Evolutionary conservation across 2,888 invertebrate genomes (phyloP).

Genomic region (Ophion costatus): DNA sequence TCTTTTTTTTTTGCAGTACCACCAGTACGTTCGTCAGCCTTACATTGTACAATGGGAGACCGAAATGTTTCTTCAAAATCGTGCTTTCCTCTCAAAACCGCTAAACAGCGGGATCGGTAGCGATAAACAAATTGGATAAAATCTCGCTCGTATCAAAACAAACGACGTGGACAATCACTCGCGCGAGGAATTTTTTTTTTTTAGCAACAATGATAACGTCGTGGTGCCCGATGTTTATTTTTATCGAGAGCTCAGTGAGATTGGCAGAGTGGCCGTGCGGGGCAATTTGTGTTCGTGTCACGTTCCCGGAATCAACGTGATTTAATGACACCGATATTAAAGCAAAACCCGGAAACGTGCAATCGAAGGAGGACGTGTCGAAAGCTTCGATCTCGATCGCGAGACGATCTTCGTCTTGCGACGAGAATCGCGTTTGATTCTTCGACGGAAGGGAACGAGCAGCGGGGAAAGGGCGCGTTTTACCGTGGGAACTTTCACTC

Average conservation of each 20-base stretch:
- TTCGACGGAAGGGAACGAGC: neutral
- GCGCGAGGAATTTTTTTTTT: neutral
- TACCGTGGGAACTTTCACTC: slow-evolving; percentile 52
- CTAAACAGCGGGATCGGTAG: neutral
- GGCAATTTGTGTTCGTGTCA: neutral
- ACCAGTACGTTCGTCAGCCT: neutral
- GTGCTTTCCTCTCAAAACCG: no score
- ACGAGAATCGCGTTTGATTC: neutral
- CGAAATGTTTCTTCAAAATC: no score
- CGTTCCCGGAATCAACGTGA: neutral
- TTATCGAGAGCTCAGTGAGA: neutral
- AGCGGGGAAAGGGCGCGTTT: slow-evolving; percentile 7
- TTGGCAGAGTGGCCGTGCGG: neutral
- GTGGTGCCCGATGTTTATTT: neutral
- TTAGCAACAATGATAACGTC: neutral
- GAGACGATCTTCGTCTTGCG: neutral
- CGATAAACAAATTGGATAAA: neutral
- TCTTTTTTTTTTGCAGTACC: slow-evolving; percentile 15
- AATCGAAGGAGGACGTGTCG: neutral
- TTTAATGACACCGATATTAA: neutral
- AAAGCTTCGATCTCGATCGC: neutral
- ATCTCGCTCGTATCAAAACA: neutral
- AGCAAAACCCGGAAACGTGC: neutral
- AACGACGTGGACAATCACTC: no score
- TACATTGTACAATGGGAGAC: neutral